phyloP scores from a whole-genome alignment of 1,140 invertebrate species.

The Steinernema feltiae region DNA sequence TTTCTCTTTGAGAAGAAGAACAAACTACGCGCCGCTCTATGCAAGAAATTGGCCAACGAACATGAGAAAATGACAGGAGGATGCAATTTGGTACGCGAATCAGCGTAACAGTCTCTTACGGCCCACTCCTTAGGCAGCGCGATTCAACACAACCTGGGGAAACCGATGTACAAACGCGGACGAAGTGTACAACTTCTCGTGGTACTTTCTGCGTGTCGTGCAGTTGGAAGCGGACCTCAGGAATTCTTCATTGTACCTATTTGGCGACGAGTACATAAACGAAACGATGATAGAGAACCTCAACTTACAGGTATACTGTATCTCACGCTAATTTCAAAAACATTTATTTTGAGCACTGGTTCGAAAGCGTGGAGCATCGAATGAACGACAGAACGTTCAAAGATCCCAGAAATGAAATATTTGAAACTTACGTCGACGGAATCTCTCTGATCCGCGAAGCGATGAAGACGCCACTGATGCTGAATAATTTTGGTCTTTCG shows the following conservation, averaged over 20 bases:
- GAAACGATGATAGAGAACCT: not conserved
- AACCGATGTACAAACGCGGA: not conserved
- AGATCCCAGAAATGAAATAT: not conserved
- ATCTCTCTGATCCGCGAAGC: not conserved
- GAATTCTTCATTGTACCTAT: not conserved
- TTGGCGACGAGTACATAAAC: not conserved
- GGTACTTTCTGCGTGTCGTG: not conserved
- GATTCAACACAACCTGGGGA: conserved; percentile 1
- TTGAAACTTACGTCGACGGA: not conserved
- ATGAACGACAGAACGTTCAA: not conserved
- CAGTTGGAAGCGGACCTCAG: not conserved
- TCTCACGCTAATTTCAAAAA: not conserved
- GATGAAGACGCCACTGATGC: not conserved
- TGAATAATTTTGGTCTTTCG: not conserved
- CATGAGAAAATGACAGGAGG: not conserved
- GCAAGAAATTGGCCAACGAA: not conserved
- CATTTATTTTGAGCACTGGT: not conserved
- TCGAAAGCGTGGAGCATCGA: not conserved
- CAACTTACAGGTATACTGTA: not conserved
- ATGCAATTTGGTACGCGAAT: not conserved
- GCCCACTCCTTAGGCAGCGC: not conserved
- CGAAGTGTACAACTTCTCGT: not conserved
- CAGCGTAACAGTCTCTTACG: too few species aligned
- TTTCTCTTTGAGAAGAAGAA: not conserved
- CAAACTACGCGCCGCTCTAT: not conserved